These are phyloP conservation scores for Mythimna lalbum DNA, from an alignment of 2,888 invertebrate genomes.

Conservation along the genomic window DNA sequence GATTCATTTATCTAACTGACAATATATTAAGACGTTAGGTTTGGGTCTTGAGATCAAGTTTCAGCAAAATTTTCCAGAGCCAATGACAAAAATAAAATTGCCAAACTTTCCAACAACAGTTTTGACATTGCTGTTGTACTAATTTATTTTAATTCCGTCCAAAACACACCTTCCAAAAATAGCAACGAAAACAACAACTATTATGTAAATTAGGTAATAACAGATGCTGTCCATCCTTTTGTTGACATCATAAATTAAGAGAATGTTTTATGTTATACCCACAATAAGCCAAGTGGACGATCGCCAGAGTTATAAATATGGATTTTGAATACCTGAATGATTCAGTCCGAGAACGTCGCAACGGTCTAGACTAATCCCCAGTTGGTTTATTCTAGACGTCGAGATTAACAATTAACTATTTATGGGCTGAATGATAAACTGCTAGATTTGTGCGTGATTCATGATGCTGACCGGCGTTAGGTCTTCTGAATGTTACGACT, in stretches of 20 bases:
- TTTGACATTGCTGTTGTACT: conserved; percentile 6
- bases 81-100: conserved; percentile 1
- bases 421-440: conserved; percentile 58
- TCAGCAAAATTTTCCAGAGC: neutral
- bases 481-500: conserved; percentile 51
- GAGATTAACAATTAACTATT: conserved; percentile 67
- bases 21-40: no score
- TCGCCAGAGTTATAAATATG: conserved; percentile 76
- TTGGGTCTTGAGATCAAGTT: neutral
- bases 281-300: conserved; percentile 65
- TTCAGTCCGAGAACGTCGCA: conserved; percentile 52
- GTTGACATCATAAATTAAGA: conserved; percentile 61
- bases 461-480: conserved; percentile 46
- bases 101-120: conserved; percentile 1
- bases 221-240: conserved; percentile 49
- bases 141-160: conserved; percentile 10
- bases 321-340: conserved; percentile 62
- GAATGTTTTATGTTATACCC: conserved; percentile 60
- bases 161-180: conserved; percentile 23
- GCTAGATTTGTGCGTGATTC: conserved; percentile 61
- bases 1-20: neutral
- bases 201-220: conserved; percentile 55
- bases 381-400: conserved; percentile 63
- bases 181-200: conserved; percentile 30
- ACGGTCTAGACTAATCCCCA: conserved; percentile 59